Evolutionary conservation across 1,140 invertebrate species (phyloP).

Genomic region (Chrysopa pallens): DNA sequence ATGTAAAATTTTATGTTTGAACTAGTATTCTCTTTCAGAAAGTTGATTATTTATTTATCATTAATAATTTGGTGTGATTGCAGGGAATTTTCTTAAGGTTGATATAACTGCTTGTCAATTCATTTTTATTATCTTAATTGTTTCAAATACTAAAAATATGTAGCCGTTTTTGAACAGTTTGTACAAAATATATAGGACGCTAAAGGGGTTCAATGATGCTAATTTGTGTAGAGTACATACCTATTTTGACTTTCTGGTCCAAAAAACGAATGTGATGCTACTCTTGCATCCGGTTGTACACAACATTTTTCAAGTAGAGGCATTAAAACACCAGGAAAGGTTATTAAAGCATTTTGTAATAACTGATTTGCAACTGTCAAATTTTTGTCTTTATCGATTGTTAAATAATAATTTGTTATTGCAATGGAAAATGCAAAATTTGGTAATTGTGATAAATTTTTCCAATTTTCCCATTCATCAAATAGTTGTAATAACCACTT

Average conservation of each 20-base stretch:
- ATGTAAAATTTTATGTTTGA: no score
- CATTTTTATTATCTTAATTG: no score
- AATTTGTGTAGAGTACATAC: no score
- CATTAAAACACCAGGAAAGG: slow-evolving; percentile 64
- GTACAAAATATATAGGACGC: no score
- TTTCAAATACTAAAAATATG: no score
- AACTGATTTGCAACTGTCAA: slow-evolving; percentile 34
- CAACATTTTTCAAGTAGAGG: slow-evolving; percentile 61
- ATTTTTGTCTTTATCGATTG: slow-evolving; percentile 15
- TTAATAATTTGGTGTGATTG: no score
- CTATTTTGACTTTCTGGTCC: slow-evolving; percentile 17
- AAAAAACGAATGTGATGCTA: slow-evolving; percentile 32
- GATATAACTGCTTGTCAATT: no score
- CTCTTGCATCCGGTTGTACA: slow-evolving; percentile 45
- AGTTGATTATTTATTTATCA: no score
- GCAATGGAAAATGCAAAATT: slow-evolving; percentile 78
- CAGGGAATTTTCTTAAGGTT: no score
- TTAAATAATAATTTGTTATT: slow-evolving; percentile 48
- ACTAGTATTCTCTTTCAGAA: no score
- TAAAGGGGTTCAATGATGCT: no score
- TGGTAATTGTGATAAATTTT: slow-evolving; percentile 63
- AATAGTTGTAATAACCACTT: slow-evolving; percentile 62
- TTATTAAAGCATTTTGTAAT: slow-evolving; percentile 60
- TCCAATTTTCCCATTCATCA: slow-evolving; percentile 39
- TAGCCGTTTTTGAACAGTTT: no score